A percentile compares a stretch with the other conserved stretches of the same genome.
phyloP scores from a whole-genome alignment of 2,888 invertebrate genomes.

The Strigamia crassipes region DNA sequence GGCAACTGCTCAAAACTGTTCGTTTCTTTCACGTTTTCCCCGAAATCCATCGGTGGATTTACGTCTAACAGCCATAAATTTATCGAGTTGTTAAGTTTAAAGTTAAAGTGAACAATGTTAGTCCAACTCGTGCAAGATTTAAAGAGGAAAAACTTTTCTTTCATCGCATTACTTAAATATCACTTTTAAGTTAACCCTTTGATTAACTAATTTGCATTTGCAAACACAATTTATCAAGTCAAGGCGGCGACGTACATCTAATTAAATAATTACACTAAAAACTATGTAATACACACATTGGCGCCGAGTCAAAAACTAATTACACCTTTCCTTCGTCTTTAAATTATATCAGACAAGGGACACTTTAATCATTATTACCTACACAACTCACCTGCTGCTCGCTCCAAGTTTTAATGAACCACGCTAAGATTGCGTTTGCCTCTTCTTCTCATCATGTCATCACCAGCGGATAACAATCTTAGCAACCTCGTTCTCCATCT shows the following conservation, averaged over 20 bases:
- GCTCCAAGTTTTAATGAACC: constrained; percentile 39
- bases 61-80: background rate
- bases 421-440: constrained; percentile 23
- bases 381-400: constrained; percentile 42
- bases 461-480: constrained; percentile 41
- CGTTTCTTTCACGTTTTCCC: background rate
- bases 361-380: constrained; percentile 42
- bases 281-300: constrained; percentile 40
- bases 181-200: constrained; percentile 8
- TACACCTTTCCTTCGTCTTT: constrained; percentile 35
- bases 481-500: constrained; percentile 8
- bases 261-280: constrained; percentile 39
- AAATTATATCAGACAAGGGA: constrained; percentile 36
- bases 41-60: background rate
- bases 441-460: constrained; percentile 27
- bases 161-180: background rate
- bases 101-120: background rate
- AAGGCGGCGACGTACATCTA: constrained; percentile 4
- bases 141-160: background rate
- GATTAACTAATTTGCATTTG: constrained; percentile 35
- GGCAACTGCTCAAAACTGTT: background rate
- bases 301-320: constrained; percentile 39
- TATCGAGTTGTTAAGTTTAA: background rate
- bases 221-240: constrained; percentile 38
- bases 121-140: background rate